phyloP scores from a whole-genome alignment of 2,888 invertebrate genomes.

The Gymnoscelis rufifasciata region DNA sequence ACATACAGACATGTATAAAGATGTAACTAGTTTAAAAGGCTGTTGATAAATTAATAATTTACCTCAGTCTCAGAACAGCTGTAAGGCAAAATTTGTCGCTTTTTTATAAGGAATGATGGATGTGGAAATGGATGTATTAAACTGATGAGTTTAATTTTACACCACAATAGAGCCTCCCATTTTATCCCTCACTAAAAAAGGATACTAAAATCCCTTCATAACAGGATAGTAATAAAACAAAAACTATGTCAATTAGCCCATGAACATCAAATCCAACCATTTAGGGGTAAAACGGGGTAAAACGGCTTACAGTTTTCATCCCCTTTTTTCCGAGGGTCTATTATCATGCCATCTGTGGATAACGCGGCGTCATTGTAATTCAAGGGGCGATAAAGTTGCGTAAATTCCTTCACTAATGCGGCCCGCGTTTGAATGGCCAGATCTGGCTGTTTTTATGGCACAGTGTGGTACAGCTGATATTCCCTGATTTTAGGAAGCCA shows the following conservation, averaged over 20 bases:
- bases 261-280: conserved; percentile 14
- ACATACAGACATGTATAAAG: too few relatives aligned
- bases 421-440: conserved; percentile 24
- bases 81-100: too few relatives aligned
- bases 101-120: too few relatives aligned
- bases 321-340: conserved; percentile 25
- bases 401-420: conserved; percentile 28
- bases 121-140: too few relatives aligned
- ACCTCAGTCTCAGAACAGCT: too few relatives aligned
- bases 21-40: too few relatives aligned
- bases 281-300: conserved; percentile 16
- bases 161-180: too few relatives aligned
- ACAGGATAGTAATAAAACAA: not conserved
- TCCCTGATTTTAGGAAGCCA: too few relatives aligned
- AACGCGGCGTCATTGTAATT: conserved; percentile 31
- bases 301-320: conserved; percentile 16
- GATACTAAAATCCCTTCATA: not conserved
- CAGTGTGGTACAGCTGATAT: conserved; percentile 9
- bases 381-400: conserved; percentile 30
- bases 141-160: too few relatives aligned
- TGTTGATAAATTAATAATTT: too few relatives aligned
- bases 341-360: conserved; percentile 32
- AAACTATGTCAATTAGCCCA: conserved; percentile 16
- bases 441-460: conserved; percentile 27
- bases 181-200: too few relatives aligned